Conservation (phyloP, 2,888 invertebrate genomes). For the Harpalus rubripes region DNA sequence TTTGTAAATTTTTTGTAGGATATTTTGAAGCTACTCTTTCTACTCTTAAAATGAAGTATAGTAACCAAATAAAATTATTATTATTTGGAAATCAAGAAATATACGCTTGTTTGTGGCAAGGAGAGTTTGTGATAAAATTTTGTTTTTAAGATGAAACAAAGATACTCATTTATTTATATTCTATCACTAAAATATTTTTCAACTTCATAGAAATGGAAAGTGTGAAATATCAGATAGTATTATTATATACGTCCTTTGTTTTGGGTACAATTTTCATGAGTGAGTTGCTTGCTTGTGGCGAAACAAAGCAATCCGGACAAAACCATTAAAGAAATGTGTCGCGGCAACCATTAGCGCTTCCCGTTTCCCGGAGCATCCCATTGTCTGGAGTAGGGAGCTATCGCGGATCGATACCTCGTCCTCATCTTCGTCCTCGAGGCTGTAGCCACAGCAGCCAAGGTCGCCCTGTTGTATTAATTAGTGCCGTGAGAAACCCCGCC, state of each 20-base stretch:
- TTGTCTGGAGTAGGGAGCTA: constrained; percentile 9
- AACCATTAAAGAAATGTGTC: constrained; percentile 55
- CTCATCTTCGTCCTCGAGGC: constrained; percentile 54
- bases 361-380: constrained; percentile 49
- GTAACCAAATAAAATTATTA: too few species aligned
- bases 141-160: too few species aligned
- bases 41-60: too few species aligned
- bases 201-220: too few species aligned
- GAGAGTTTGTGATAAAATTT: too few species aligned
- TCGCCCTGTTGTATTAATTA: constrained; percentile 71
- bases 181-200: too few species aligned
- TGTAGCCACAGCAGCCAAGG: constrained; percentile 64
- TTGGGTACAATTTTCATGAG: background rate
- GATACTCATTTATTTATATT: too few species aligned
- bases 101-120: too few species aligned
- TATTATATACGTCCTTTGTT: background rate
- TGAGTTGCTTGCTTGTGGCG: background rate
- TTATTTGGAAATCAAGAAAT: too few species aligned
- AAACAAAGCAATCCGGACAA: constrained; percentile 45
- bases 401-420: constrained; percentile 33
- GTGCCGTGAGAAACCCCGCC: constrained; percentile 70
- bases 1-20: too few species aligned
- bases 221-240: too few species aligned
- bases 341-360: constrained; percentile 43
- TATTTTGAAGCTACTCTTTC: too few species aligned